Percentiles rank a stretch among this genome's conserved stretches.
Conservation (phyloP, 2,888 invertebrate genomes). For the Adelognathus sp. region DNA sequence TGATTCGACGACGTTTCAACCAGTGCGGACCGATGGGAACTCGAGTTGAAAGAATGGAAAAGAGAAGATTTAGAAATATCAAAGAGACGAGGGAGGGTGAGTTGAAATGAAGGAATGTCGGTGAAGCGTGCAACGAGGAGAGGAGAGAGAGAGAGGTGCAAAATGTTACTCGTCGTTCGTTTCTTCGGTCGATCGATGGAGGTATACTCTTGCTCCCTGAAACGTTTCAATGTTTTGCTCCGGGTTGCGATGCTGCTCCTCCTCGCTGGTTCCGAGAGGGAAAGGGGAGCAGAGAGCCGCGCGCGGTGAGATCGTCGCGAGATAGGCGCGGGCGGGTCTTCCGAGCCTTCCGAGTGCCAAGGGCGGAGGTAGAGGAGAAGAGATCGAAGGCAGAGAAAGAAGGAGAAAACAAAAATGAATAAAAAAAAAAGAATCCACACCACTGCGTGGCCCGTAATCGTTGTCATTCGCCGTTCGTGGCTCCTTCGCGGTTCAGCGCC, state of each 20-base stretch:
- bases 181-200: slow-evolving; percentile 53
- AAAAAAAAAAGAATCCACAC: background rate
- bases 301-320: slow-evolving; percentile 53
- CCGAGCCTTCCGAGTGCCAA: slow-evolving; percentile 29
- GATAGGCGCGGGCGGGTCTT: slow-evolving; percentile 53
- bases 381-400: slow-evolving; percentile 12
- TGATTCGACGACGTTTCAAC: slow-evolving; percentile 21
- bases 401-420: slow-evolving; percentile 14
- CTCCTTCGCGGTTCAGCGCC: slow-evolving; percentile 36
- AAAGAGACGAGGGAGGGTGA: slow-evolving; percentile 18
- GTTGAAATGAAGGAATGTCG: slow-evolving; percentile 43
- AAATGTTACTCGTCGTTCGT: slow-evolving; percentile 24
- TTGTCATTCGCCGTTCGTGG: slow-evolving; percentile 43
- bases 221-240: slow-evolving; percentile 11
- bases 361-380: slow-evolving; percentile 26
- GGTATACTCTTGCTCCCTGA: slow-evolving; percentile 39
- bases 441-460: slow-evolving; percentile 38
- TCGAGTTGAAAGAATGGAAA: slow-evolving; percentile 7
- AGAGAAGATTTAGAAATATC: slow-evolving; percentile 21
- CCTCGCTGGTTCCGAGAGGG: background rate
- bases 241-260: background rate
- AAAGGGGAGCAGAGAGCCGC: slow-evolving; percentile 4
- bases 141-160: slow-evolving; percentile 28
- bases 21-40: slow-evolving; percentile 24
- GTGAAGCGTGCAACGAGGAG: slow-evolving; percentile 46